Evolutionary conservation across 2,797 vertebrate genomes (phyloP).

Genomic region (Coendou prehensilis): DNA sequence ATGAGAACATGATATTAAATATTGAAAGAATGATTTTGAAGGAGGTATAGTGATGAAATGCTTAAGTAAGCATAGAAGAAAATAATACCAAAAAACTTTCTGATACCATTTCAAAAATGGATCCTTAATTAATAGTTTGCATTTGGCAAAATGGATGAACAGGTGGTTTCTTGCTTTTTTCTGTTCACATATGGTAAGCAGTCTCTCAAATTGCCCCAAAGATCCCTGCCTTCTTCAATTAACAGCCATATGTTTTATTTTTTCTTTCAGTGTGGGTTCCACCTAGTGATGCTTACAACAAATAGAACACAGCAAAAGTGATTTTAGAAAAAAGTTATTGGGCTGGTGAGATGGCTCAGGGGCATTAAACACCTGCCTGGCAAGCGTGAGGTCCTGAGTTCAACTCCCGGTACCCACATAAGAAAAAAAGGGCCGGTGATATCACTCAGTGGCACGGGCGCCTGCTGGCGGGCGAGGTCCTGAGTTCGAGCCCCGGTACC

Average conservation of each 20-base stretch:
- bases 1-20: background rate
- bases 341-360: too few relatives aligned
- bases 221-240: background rate
- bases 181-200: background rate
- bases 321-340: too few relatives aligned
- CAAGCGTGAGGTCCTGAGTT: too few relatives aligned
- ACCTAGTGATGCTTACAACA: conserved; percentile 21
- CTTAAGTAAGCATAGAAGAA: background rate
- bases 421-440: too few relatives aligned
- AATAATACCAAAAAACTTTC: background rate
- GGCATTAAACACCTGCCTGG: too few relatives aligned
- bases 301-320: background rate
- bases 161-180: background rate
- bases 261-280: background rate
- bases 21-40: background rate
- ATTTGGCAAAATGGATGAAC: conserved; percentile 17
- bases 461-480: too few relatives aligned
- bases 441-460: too few relatives aligned
- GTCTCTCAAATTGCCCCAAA: background rate
- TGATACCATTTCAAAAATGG: background rate
- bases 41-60: background rate
- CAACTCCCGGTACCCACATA: too few relatives aligned
- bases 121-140: background rate
- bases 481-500: too few relatives aligned
- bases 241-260: background rate